phyloP scores from a whole-genome alignment of 1,140 invertebrate species.

The Odontomachus brunneus region DNA sequence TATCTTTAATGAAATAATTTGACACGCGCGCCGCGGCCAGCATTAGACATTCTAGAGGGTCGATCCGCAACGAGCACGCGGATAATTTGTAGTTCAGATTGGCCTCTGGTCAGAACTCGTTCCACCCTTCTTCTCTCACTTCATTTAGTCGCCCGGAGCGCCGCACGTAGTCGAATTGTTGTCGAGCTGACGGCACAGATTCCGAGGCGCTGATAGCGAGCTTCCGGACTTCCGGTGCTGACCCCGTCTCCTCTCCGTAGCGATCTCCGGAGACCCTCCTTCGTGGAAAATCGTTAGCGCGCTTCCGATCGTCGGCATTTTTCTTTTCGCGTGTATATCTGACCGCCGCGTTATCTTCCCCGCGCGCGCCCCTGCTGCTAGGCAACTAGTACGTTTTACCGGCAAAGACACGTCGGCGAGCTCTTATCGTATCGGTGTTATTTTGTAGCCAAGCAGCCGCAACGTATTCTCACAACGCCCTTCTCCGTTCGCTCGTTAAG shows the following conservation, averaged over 20 bases:
- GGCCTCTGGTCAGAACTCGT: background rate
- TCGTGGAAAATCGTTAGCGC: slow-evolving; percentile 64
- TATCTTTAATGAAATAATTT: slow-evolving; percentile 57
- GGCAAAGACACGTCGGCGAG: background rate
- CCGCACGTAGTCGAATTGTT: slow-evolving; percentile 40
- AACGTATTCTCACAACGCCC: background rate
- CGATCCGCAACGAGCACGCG: no score
- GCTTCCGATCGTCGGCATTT: slow-evolving; percentile 75
- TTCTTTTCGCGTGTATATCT: slow-evolving; percentile 65
- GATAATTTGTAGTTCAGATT: slow-evolving; percentile 1
- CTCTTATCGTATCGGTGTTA: slow-evolving; percentile 8
- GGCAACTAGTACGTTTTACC: slow-evolving; percentile 6
- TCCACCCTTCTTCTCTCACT: slow-evolving; percentile 18
- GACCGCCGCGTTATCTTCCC: slow-evolving; percentile 34
- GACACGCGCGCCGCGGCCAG: slow-evolving; percentile 6
- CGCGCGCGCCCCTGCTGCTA: background rate
- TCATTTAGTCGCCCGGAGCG: slow-evolving; percentile 34
- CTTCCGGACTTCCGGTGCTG: slow-evolving; percentile 81
- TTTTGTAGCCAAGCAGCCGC: background rate
- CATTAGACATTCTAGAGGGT: no score
- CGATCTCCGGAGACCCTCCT: slow-evolving; percentile 58
- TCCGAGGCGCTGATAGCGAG: slow-evolving; percentile 80
- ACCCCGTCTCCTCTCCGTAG: slow-evolving; percentile 70
- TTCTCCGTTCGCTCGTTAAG: background rate
- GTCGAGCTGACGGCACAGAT: slow-evolving; percentile 82